Evolutionary conservation across 2,797 vertebrate species (phyloP).

Genomic region (Enteromius fasciolatus): DNA sequence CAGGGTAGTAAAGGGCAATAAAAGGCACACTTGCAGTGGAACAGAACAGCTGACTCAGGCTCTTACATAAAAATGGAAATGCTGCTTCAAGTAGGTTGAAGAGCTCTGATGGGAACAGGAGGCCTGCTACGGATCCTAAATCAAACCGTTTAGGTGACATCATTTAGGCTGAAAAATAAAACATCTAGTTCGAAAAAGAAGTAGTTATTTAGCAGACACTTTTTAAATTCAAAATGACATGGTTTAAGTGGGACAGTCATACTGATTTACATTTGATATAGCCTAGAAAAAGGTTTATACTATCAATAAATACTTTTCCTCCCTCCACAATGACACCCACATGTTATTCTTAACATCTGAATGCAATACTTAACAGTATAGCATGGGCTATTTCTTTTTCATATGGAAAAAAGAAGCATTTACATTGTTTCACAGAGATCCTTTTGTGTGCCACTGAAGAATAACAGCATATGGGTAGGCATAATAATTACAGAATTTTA

Average conservation of each 20-base stretch:
- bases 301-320: background rate
- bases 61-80: slow-evolving; percentile 50
- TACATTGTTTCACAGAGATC: background rate
- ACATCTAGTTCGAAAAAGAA: background rate
- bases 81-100: slow-evolving; percentile 30
- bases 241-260: background rate
- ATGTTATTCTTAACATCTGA: background rate
- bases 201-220: background rate
- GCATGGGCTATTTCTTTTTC: background rate
- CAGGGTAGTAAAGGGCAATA: slow-evolving; percentile 33
- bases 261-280: too few relatives aligned
- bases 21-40: slow-evolving; percentile 46
- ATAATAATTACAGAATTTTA: background rate
- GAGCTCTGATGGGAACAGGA: slow-evolving; percentile 26
- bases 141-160: slow-evolving; percentile 9
- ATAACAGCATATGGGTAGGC: background rate
- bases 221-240: background rate
- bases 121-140: slow-evolving; percentile 22
- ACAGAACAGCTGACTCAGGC: slow-evolving; percentile 58
- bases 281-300: background rate
- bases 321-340: background rate
- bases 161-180: slow-evolving; percentile 21
- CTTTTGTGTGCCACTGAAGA: background rate
- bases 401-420: background rate
- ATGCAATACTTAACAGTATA: background rate